Percentiles rank a stretch among this genome's conserved stretches.
These are phyloP conservation scores for Steatornis caripensis DNA, from an alignment of 2,113 vertebrate genomes.

Conservation along the genomic window DNA sequence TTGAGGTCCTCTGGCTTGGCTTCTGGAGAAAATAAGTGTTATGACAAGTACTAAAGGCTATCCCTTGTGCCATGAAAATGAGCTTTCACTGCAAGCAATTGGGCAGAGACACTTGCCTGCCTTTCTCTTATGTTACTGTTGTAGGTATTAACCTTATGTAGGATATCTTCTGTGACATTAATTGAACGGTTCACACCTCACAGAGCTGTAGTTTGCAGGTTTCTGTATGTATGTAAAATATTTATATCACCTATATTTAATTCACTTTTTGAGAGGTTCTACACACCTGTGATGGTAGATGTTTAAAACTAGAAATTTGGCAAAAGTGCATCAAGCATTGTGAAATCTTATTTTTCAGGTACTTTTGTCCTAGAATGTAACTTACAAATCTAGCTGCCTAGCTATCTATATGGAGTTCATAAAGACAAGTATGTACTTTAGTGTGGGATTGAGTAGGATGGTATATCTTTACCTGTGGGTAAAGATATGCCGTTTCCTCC, in stretches of 20 bases:
- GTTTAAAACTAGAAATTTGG: not conserved
- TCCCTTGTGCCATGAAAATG: not conserved
- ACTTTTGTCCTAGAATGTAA: not conserved
- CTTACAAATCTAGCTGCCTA: not conserved
- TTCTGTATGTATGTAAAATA: not conserved
- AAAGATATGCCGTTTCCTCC: not conserved
- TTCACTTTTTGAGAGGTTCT: not conserved
- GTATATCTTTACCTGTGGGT: not conserved
- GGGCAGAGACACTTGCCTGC: not conserved
- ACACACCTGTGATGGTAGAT: not conserved
- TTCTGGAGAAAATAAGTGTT: not conserved
- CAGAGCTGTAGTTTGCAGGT: not conserved
- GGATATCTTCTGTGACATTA: not conserved
- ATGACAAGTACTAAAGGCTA: not conserved
- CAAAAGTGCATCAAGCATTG: accelerated
- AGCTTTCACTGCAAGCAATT: not conserved
- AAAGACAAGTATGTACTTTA: not conserved
- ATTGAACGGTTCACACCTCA: not conserved
- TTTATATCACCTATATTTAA: not conserved
- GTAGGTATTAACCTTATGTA: not conserved
- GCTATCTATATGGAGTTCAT: not conserved
- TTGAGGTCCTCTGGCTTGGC: not conserved
- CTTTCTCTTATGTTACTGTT: not conserved
- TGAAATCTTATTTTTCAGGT: not conserved
- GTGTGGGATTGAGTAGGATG: not conserved